Percentiles rank a stretch among this genome's conserved stretches.
Conservation (phyloP, 2,888 invertebrate genomes). For the Hyposoter didymator region DNA sequence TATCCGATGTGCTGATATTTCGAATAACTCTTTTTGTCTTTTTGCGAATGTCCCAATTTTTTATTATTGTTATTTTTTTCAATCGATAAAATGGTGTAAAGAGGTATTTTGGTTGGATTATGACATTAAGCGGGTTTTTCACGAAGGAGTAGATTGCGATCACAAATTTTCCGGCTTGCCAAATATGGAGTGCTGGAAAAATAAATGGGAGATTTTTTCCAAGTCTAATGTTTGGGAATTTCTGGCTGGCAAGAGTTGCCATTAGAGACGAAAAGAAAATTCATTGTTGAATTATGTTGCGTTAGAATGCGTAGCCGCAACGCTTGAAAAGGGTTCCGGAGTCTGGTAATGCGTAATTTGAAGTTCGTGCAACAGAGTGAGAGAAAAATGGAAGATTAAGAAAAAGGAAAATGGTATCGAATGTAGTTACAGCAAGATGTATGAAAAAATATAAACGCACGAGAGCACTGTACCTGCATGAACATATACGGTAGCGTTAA, state of each 20-base stretch:
- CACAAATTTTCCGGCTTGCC: background rate
- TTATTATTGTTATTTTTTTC: too few relatives aligned
- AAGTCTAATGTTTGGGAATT: background rate
- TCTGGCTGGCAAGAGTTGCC: background rate
- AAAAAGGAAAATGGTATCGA: constrained; percentile 16
- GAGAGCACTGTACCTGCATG: constrained; percentile 57
- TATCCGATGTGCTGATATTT: background rate
- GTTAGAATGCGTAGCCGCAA: background rate
- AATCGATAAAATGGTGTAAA: too few relatives aligned
- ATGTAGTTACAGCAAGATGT: constrained; percentile 17
- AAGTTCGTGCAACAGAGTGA: constrained; percentile 2
- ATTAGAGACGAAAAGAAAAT: background rate
- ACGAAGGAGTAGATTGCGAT: background rate
- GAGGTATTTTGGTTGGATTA: too few relatives aligned
- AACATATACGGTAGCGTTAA: constrained; percentile 55
- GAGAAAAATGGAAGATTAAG: constrained; percentile 33
- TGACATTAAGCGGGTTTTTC: background rate
- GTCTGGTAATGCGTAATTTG: background rate
- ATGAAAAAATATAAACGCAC: constrained; percentile 38
- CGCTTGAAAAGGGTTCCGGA: background rate
- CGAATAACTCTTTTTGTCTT: too few relatives aligned
- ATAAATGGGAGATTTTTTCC: background rate
- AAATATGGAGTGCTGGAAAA: background rate
- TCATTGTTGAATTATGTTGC: background rate
- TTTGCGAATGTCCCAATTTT: too few relatives aligned